Conservation (phyloP, 2,888 invertebrate species). For the Chrysolina oricalcia region DNA sequence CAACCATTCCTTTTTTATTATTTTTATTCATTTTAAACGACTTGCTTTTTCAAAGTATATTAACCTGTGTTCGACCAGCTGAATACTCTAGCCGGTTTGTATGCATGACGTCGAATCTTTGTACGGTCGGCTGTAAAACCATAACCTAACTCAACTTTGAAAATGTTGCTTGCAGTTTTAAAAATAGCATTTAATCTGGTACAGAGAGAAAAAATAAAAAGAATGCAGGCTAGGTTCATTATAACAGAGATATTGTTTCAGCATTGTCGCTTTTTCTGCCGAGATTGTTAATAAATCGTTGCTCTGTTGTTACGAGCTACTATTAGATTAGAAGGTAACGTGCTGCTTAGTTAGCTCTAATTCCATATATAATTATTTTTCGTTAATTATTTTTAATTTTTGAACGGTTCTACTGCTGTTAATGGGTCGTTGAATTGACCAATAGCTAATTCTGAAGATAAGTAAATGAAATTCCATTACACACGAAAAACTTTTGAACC, state of each 20-base stretch:
- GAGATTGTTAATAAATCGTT: constrained; percentile 49
- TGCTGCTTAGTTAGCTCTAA: constrained; percentile 35
- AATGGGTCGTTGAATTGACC: background rate
- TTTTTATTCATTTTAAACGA: constrained; percentile 70
- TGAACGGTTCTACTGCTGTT: background rate
- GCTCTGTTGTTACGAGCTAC: constrained; percentile 39
- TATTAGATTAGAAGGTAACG: constrained; percentile 38
- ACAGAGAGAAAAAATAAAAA: constrained; percentile 56
- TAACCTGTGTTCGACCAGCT: constrained; percentile 67
- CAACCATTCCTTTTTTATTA: constrained; percentile 61
- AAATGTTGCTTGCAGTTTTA: constrained; percentile 71
- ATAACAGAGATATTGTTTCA: constrained; percentile 54
- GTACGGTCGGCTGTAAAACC: constrained; percentile 65
- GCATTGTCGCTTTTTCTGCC: constrained; percentile 44
- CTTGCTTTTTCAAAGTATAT: constrained; percentile 72
- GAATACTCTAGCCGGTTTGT: constrained; percentile 50
- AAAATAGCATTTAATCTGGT: constrained; percentile 70
- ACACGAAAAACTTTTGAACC: no score
- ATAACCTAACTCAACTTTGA: constrained; percentile 71
- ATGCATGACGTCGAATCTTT: constrained; percentile 47
- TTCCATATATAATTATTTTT: constrained; percentile 38
- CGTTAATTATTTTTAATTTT: background rate
- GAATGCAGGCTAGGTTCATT: constrained; percentile 51
- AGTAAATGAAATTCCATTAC: no score
- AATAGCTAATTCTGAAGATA: no score